Conservation (phyloP, 2,888 invertebrate species). For the Orthonevra nobilis region DNA sequence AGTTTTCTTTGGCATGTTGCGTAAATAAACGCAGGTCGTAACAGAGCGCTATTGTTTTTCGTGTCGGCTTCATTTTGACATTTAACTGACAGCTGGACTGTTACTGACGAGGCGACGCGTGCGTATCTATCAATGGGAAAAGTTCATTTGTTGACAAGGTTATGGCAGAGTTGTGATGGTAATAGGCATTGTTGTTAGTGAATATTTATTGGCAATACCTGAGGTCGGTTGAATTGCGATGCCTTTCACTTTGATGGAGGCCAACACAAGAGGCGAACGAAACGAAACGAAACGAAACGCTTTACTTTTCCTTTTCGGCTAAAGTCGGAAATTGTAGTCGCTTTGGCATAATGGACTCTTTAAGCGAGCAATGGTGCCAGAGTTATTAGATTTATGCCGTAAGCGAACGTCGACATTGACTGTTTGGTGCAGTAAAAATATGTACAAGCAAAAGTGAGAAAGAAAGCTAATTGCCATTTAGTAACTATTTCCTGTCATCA, state of each 20-base stretch:
- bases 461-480: too few relatives aligned
- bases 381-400: too few relatives aligned
- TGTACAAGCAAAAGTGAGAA: too few relatives aligned
- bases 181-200: conserved; percentile 43
- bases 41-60: conserved; percentile 7
- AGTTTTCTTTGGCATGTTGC: too few relatives aligned
- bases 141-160: conserved; percentile 58
- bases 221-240: conserved; percentile 27
- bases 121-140: conserved; percentile 29
- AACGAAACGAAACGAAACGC: too few relatives aligned
- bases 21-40: too few relatives aligned
- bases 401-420: too few relatives aligned
- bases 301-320: conserved; percentile 19
- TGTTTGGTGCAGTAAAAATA: too few relatives aligned
- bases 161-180: conserved; percentile 39
- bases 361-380: too few relatives aligned
- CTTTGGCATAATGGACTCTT: too few relatives aligned
- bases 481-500: too few relatives aligned
- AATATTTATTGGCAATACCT: conserved; percentile 54
- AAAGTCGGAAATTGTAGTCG: too few relatives aligned
- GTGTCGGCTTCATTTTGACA: conserved; percentile 23
- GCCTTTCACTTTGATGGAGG: conserved; percentile 54
- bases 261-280: conserved; percentile 7
- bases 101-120: conserved; percentile 12
- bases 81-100: conserved; percentile 12